Conservation (phyloP, 2,797 vertebrate species). For the Dermochelys coriacea region DNA sequence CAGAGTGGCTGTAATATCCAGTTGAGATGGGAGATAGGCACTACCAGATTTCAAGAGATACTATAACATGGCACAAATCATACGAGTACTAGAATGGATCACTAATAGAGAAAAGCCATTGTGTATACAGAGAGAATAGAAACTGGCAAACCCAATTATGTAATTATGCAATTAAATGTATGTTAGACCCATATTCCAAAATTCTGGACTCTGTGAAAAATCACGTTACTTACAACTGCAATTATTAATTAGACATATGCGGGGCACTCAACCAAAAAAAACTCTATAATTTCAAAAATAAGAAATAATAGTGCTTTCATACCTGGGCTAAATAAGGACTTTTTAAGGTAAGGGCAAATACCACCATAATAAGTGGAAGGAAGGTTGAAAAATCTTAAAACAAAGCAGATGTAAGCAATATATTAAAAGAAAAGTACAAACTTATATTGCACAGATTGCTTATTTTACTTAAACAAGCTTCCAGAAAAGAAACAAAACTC, state of each 20-base stretch:
- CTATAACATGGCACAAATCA: neutral
- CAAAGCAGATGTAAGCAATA: neutral
- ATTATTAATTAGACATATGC: neutral
- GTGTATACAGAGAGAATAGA: neutral
- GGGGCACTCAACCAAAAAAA: neutral
- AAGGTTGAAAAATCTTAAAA: neutral
- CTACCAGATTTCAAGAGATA: neutral
- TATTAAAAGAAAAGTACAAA: neutral
- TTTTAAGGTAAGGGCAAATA: neutral
- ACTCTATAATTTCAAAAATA: neutral
- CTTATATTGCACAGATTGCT: neutral
- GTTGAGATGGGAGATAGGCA: neutral
- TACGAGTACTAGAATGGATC: neutral
- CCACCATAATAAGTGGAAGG: neutral
- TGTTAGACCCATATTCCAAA: neutral
- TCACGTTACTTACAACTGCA: neutral
- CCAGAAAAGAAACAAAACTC: neutral
- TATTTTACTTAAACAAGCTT: neutral
- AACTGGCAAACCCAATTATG: neutral
- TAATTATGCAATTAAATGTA: neutral
- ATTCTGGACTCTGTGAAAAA: neutral
- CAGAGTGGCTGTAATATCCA: neutral
- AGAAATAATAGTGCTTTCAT: neutral
- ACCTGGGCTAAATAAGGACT: neutral
- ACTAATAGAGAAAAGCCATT: neutral